Evolutionary conservation across 2,113 vertebrate species (phyloP).

Genomic region (Turdus rufiventris): DNA sequence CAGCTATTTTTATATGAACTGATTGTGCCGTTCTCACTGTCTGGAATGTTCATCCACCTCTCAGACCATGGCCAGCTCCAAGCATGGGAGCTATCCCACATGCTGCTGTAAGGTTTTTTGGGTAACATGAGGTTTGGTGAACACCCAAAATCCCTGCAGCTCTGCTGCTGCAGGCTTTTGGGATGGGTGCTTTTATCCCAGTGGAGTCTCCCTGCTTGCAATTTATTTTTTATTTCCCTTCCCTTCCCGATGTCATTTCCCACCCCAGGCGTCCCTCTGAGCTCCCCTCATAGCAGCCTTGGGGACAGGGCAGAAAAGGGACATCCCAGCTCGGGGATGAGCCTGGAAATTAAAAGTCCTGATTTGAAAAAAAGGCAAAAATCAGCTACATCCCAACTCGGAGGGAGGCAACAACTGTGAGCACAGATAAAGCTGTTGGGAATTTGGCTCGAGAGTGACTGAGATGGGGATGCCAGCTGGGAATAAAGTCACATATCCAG

Average conservation of each 20-base stretch:
- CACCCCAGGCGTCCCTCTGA: neutral
- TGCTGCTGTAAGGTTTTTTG: neutral
- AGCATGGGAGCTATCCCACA: accelerated
- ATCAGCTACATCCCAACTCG: accelerated
- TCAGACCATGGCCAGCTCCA: neutral
- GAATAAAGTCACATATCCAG: neutral
- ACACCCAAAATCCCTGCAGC: neutral
- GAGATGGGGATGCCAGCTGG: neutral
- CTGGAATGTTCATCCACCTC: neutral
- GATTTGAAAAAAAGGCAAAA: neutral
- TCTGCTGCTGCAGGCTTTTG: neutral
- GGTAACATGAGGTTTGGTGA: neutral
- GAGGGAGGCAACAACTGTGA: accelerated
- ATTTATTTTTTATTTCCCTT: neutral
- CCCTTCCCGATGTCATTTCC: neutral
- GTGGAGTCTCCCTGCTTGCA: neutral
- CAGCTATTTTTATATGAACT: neutral
- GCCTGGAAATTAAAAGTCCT: neutral
- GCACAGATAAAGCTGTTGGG: accelerated
- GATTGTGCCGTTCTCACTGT: neutral
- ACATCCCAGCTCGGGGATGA: accelerated
- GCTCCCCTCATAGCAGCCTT: neutral
- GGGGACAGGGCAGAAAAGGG: neutral
- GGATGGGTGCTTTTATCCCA: neutral
- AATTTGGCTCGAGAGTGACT: too few species aligned